Conservation (phyloP, 2,888 invertebrate genomes). For the Drosophila stalkeri region DNA sequence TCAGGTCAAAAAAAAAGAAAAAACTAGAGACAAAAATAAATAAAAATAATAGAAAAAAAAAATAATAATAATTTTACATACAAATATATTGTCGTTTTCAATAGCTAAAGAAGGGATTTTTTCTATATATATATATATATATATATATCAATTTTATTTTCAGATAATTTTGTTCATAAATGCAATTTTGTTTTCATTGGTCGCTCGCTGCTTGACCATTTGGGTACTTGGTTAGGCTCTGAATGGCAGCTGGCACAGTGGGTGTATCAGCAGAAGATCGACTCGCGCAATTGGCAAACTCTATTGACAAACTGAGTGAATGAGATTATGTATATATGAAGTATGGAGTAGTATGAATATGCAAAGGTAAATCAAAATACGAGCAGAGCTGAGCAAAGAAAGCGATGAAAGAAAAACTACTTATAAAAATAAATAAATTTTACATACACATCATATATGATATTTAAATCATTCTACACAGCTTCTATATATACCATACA, state of each 20-base stretch:
- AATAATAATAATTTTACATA: conserved; percentile 11
- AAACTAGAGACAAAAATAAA: not conserved
- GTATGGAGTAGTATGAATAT: not conserved
- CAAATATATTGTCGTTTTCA: conserved; percentile 2
- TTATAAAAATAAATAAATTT: too few relatives aligned
- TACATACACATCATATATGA: too few relatives aligned
- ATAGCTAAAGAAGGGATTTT: conserved; percentile 31
- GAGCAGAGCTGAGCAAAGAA: not conserved
- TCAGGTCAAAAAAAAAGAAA: conserved; percentile 37
- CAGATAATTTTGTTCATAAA: conserved; percentile 38
- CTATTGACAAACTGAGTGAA: not conserved
- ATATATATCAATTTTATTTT: conserved; percentile 28
- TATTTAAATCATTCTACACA: too few relatives aligned
- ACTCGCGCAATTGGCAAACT: not conserved
- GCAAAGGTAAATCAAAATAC: not conserved
- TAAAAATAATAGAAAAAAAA: not conserved
- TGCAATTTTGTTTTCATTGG: conserved; percentile 48
- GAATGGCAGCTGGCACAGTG: conserved; percentile 49
- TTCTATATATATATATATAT: conserved; percentile 4
- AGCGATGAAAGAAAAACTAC: not conserved
- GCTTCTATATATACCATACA: too few relatives aligned
- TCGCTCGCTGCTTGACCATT: conserved; percentile 45
- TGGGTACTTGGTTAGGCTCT: conserved; percentile 46
- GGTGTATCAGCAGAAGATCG: conserved; percentile 5
- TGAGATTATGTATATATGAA: not conserved